phyloP scores from a whole-genome alignment of 2,113 vertebrate species.

The Istiophorus platypterus region DNA sequence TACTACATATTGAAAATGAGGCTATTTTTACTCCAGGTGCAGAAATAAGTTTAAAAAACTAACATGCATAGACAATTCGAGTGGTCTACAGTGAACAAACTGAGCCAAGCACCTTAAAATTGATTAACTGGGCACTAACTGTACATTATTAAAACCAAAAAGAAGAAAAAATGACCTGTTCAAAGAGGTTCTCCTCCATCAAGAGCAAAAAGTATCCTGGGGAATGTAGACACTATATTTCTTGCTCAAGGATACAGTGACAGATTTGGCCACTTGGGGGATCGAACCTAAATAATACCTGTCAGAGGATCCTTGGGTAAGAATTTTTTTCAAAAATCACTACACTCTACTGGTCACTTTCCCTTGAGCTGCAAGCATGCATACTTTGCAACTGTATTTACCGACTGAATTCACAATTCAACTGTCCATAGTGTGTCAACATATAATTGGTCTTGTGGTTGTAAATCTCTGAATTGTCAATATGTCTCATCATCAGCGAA shows the following conservation, averaged over 20 bases:
- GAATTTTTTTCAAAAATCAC: constrained; percentile 30
- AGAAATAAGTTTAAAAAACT: not conserved
- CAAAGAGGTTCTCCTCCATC: constrained; percentile 5
- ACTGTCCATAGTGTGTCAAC: not conserved
- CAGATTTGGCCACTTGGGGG: constrained; percentile 24
- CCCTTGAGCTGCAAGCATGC: constrained; percentile 8
- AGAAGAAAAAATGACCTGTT: not conserved
- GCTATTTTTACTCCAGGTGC: constrained; percentile 25
- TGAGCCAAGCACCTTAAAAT: not conserved
- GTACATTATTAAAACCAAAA: constrained; percentile 11
- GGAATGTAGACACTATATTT: constrained; percentile 31
- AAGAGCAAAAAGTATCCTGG: not conserved
- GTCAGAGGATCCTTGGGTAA: constrained; percentile 48
- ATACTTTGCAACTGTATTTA: constrained; percentile 25
- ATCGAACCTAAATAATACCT: constrained; percentile 38
- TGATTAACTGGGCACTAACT: not conserved
- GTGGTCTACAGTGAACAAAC: not conserved
- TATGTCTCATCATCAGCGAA: not conserved
- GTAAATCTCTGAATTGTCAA: constrained; percentile 1
- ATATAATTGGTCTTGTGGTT: not conserved
- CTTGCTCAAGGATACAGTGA: constrained; percentile 52
- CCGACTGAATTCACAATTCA: constrained; percentile 7
- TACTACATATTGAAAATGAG: constrained; percentile 13
- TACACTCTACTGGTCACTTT: constrained; percentile 4
- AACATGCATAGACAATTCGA: not conserved